A percentile compares a stretch with the other conserved stretches of the same genome.
phyloP scores from a whole-genome alignment of 2,113 vertebrate genomes.

The Pteropus alecto region DNA sequence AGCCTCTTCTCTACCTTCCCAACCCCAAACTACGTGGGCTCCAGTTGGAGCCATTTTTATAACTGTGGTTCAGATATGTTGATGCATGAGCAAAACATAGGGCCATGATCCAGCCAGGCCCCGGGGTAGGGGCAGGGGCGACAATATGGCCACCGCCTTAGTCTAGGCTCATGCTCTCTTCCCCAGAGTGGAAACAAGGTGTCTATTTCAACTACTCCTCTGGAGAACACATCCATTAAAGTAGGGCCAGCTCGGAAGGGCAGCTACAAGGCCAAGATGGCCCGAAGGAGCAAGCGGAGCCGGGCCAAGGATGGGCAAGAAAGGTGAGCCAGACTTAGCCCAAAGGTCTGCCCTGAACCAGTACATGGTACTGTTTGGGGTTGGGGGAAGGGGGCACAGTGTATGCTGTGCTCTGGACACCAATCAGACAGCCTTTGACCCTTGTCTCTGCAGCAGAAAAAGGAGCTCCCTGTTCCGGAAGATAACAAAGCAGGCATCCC shows the following conservation, averaged over 20 bases:
- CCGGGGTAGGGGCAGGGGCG: fast-evolving
- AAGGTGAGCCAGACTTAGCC: conserved; percentile 82
- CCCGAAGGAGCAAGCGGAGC: conserved; percentile 93
- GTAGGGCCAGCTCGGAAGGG: conserved; percentile 95
- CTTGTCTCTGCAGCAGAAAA: conserved; percentile 87
- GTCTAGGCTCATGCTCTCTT: conserved; percentile 6
- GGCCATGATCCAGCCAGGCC: not conserved
- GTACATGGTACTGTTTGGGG: not conserved
- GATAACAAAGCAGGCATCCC: conserved; percentile 94
- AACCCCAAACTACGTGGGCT: not conserved
- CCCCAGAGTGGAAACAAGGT: conserved; percentile 95
- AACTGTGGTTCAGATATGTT: not conserved
- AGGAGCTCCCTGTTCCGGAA: conserved; percentile 94
- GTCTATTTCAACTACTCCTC: conserved; percentile 94
- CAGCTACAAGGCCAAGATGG: conserved; percentile 95
- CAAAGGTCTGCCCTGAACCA: not conserved
- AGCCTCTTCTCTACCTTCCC: not conserved
- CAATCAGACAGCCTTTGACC: not conserved
- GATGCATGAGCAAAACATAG: not conserved
- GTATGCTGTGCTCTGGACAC: not conserved
- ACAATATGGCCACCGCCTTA: not conserved
- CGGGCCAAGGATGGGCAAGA: conserved; percentile 95
- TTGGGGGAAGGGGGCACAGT: no score
- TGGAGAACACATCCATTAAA: conserved; percentile 98
- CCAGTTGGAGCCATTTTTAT: not conserved